Percentiles rank a stretch among this genome's conserved stretches.
phyloP scores from a whole-genome alignment of 1,140 invertebrate species.

The Drosophila littoralis region DNA sequence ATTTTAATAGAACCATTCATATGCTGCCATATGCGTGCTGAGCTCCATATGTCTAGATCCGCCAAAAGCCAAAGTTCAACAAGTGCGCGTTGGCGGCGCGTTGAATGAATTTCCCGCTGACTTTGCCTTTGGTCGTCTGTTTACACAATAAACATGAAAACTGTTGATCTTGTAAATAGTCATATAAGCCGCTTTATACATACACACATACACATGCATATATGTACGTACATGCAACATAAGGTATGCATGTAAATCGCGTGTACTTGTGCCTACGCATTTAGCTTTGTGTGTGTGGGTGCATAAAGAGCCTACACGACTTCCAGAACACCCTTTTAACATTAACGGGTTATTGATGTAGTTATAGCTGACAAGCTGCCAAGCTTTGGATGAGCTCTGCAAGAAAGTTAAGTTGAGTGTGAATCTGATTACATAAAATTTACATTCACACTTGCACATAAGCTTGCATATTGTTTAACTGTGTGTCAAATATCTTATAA shows the following conservation, averaged over 20 bases:
- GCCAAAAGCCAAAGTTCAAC: slow-evolving; percentile 53
- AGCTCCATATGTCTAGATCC: slow-evolving; percentile 2
- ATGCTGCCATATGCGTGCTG: slow-evolving; percentile 36
- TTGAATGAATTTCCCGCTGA: slow-evolving; percentile 60
- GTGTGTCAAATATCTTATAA: no score
- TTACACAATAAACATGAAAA: slow-evolving; percentile 67
- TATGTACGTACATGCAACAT: slow-evolving; percentile 19
- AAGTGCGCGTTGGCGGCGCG: slow-evolving; percentile 52
- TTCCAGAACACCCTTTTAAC: neutral
- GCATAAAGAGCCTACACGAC: neutral
- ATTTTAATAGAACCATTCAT: slow-evolving; percentile 60
- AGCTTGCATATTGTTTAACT: no score
- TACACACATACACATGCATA: slow-evolving; percentile 16
- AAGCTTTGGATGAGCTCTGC: no score
- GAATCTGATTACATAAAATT: no score
- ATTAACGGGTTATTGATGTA: neutral
- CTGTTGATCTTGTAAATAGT: slow-evolving; percentile 67
- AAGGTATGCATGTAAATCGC: slow-evolving; percentile 21
- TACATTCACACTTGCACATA: no score
- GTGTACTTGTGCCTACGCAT: neutral
- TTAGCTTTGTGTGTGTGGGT: no score
- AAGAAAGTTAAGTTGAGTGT: no score
- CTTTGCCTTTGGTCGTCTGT: slow-evolving; percentile 52
- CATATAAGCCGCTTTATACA: slow-evolving; percentile 68
- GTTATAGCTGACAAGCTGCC: no score